Percentiles rank a stretch among this genome's conserved stretches.
phyloP scores from a whole-genome alignment of 2,797 vertebrate species.

The Nannoperca australis region DNA sequence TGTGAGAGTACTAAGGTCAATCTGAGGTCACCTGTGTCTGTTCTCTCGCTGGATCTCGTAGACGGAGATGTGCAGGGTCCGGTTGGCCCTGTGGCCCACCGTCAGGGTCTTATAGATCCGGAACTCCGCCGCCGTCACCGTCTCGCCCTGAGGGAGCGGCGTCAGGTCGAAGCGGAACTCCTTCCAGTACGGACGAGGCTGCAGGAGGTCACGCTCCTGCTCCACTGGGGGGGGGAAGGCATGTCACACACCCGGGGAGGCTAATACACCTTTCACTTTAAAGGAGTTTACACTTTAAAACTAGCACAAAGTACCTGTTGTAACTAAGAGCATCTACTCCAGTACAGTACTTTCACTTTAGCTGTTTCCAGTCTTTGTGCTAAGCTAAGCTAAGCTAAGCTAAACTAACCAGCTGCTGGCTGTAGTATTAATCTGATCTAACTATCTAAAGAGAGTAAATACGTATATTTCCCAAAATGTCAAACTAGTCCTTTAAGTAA shows the following conservation, averaged over 20 bases:
- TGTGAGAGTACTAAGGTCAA: no score
- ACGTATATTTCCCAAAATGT: background rate
- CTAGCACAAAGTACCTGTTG: no score
- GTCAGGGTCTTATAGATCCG: slow-evolving; percentile 93
- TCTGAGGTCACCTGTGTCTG: slow-evolving; percentile 82
- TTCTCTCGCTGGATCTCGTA: slow-evolving; percentile 91
- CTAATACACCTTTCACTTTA: background rate
- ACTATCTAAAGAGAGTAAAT: background rate
- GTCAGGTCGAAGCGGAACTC: slow-evolving; percentile 96
- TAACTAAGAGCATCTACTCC: background rate
- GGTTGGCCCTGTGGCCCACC: slow-evolving; percentile 83
- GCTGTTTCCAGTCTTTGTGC: background rate
- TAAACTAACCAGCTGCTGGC: no score
- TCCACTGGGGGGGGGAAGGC: slow-evolving; percentile 86
- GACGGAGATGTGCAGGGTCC: slow-evolving; percentile 91
- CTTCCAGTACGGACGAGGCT: slow-evolving; percentile 94
- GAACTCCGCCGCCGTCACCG: slow-evolving; percentile 92
- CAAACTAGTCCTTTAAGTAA: no score
- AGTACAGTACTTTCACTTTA: no score
- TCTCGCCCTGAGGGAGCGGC: slow-evolving; percentile 92
- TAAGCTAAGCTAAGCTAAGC: background rate
- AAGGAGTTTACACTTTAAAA: no score
- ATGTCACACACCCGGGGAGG: no score
- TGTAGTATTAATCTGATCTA: background rate
- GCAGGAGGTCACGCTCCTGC: slow-evolving; percentile 89